phyloP scores from a whole-genome alignment of 2,888 invertebrate species.

The Chymomyza amoena region DNA sequence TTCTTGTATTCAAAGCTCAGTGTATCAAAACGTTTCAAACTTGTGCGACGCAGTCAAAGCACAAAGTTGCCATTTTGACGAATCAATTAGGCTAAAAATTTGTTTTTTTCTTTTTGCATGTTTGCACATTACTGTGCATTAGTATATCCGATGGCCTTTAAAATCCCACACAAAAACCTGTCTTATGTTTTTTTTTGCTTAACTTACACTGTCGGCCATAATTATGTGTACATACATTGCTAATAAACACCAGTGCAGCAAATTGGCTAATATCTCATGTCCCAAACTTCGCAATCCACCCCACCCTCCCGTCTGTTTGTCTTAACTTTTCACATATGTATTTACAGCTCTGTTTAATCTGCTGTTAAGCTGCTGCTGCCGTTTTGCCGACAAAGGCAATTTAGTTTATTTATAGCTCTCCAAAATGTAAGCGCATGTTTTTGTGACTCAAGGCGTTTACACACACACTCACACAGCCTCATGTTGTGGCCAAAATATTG shows the following conservation, averaged over 20 bases:
- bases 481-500: neutral
- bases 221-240: slow-evolving; percentile 51
- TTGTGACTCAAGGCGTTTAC: neutral
- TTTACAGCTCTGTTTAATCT: slow-evolving; percentile 55
- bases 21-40: no score
- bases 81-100: slow-evolving; percentile 34
- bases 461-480: no score
- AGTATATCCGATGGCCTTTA: neutral
- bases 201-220: slow-evolving; percentile 23
- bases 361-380: slow-evolving; percentile 52
- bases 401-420: slow-evolving; percentile 66
- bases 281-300: neutral
- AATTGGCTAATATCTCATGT: slow-evolving; percentile 13
- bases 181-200: neutral
- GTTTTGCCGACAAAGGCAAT: slow-evolving; percentile 36
- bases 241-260: slow-evolving; percentile 49
- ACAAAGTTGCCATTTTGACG: slow-evolving; percentile 8
- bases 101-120: neutral
- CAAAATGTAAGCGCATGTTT: slow-evolving; percentile 61
- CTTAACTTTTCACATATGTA: slow-evolving; percentile 17
- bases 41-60: neutral
- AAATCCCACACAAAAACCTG: neutral
- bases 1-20: no score
- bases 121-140: neutral
- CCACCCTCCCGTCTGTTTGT: slow-evolving; percentile 12